These are phyloP conservation scores for Halichondria panicea DNA, from an alignment of 37 sponge, comb jelly and placozoan genomes.

Conservation along the genomic window DNA sequence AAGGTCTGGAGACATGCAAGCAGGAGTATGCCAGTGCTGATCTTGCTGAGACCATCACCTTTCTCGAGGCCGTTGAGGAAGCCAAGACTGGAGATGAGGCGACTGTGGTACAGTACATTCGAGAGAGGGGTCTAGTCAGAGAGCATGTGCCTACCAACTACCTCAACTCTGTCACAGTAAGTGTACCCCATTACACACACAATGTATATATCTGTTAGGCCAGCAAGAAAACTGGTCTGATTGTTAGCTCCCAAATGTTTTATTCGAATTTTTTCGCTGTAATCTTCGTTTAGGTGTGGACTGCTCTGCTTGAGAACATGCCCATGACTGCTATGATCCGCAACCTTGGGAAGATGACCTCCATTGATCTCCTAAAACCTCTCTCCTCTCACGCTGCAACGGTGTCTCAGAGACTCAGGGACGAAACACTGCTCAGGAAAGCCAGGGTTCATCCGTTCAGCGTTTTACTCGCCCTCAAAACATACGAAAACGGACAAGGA, in stretches of 20 bases:
- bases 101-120: constrained; percentile 26
- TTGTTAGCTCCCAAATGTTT: too few relatives aligned
- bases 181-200: constrained; percentile 8
- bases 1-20: constrained; percentile 52
- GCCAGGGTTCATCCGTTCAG: constrained; percentile 79
- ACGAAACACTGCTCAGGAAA: constrained; percentile 32
- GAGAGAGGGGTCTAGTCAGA: constrained; percentile 52
- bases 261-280: too few relatives aligned
- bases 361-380: constrained; percentile 66
- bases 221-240: too few relatives aligned
- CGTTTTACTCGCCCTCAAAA: constrained; percentile 72
- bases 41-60: constrained; percentile 23
- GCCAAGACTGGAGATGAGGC: constrained; percentile 61
- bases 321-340: constrained; percentile 87
- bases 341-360: constrained; percentile 82
- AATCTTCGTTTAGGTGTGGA: constrained; percentile 51
- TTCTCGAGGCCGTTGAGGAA: constrained; percentile 59
- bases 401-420: constrained; percentile 45
- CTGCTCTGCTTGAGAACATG: constrained; percentile 71
- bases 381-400: constrained; percentile 30
- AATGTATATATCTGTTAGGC: too few relatives aligned
- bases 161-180: constrained; percentile 48
- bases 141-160: constrained; percentile 70
- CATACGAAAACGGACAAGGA: constrained; percentile 61
- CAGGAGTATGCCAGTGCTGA: constrained; percentile 16